A percentile compares a stretch with the other conserved stretches of the same genome.
These are phyloP conservation scores for Monoplex corrugatus DNA, from an alignment of 2,888 invertebrate genomes.

Conservation along the genomic window DNA sequence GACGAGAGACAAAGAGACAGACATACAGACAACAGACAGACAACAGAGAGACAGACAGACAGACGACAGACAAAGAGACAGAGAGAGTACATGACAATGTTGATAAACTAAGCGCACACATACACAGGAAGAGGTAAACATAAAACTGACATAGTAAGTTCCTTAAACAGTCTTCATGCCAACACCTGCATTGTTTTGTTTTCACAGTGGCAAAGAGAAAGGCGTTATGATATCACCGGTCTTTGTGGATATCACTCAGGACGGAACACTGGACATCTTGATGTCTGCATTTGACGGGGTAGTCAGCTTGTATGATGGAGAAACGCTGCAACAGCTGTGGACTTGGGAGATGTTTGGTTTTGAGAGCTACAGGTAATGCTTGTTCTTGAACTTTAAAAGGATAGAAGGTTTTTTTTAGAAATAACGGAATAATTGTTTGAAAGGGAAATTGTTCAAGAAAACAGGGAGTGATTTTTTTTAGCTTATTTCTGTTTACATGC, in stretches of 20 bases:
- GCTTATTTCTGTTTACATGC: too few relatives aligned
- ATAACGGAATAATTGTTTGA: background rate
- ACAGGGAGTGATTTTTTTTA: too few relatives aligned
- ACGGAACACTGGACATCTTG: conserved; percentile 77
- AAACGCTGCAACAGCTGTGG: conserved; percentile 74
- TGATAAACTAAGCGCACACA: background rate
- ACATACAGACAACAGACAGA: too few relatives aligned
- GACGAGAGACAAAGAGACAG: too few relatives aligned
- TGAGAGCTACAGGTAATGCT: conserved; percentile 77
- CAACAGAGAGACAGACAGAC: too few relatives aligned
- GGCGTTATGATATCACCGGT: conserved; percentile 80
- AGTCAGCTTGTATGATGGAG: conserved; percentile 73
- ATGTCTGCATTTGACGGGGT: conserved; percentile 77
- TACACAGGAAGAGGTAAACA: too few relatives aligned
- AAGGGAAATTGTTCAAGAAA: background rate
- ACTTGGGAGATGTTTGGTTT: conserved; percentile 49
- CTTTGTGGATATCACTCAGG: conserved; percentile 75
- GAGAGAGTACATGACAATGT: background rate
- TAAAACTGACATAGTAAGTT: too few relatives aligned
- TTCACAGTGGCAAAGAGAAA: conserved; percentile 66
- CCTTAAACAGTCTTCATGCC: too few relatives aligned
- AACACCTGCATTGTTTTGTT: too few relatives aligned
- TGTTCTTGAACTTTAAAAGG: background rate
- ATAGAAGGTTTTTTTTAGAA: too few relatives aligned
- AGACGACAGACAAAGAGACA: background rate